Percentiles rank a stretch among this genome's conserved stretches.
These are phyloP conservation scores for Anguilla pacifica DNA, from an alignment of 2,797 vertebrate genomes.

Conservation along the genomic window DNA sequence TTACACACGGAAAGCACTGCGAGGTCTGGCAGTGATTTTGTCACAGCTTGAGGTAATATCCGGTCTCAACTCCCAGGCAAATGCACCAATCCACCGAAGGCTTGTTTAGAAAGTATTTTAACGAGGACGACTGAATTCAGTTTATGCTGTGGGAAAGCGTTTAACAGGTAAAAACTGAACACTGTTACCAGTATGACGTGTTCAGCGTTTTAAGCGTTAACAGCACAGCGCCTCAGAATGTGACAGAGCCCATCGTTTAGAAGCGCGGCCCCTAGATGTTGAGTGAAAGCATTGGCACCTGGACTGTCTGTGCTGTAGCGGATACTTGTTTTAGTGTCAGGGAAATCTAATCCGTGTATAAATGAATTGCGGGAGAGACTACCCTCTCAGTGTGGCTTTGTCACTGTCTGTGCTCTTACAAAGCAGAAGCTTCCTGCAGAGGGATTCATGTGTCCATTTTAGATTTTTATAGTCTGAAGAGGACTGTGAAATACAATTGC, in stretches of 20 bases:
- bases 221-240: not conserved
- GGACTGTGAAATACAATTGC: slow-evolving; percentile 24
- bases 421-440: not conserved
- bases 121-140: slow-evolving; percentile 24
- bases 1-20: too few relatives aligned
- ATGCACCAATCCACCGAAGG: not conserved
- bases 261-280: not conserved
- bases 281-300: slow-evolving; percentile 30
- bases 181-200: slow-evolving; percentile 19
- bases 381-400: slow-evolving; percentile 45
- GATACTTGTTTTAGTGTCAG: slow-evolving; percentile 38
- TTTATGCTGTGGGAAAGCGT: not conserved
- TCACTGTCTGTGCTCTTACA: not conserved
- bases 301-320: slow-evolving; percentile 21
- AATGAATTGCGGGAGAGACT: slow-evolving; percentile 51
- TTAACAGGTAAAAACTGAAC: not conserved
- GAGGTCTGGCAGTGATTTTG: not conserved
- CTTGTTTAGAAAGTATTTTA: not conserved
- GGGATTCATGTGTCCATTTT: not conserved
- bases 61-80: not conserved
- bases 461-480: not conserved
- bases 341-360: slow-evolving; percentile 59
- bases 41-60: not conserved
- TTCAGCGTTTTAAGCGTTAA: not conserved
- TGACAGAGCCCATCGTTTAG: not conserved